Evolutionary conservation across 2,797 vertebrate species (phyloP).

Genomic region (Apogon talboti): DNA sequence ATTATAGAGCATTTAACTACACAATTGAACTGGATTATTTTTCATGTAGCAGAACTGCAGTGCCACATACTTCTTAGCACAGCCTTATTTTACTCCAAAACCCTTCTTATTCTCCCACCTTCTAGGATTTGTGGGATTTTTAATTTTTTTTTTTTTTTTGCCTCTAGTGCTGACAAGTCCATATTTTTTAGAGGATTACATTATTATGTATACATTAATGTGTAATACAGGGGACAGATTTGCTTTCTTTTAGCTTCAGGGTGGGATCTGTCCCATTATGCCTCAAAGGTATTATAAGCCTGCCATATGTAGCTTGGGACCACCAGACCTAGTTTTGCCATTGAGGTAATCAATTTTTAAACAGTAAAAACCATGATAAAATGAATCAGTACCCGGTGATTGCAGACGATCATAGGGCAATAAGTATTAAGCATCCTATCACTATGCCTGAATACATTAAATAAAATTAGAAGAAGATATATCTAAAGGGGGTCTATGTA

Average conservation of each 20-base stretch:
- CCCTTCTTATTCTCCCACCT: neutral
- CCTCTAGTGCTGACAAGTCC: neutral
- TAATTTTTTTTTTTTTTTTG: too few species aligned
- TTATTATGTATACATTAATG: constrained; percentile 5
- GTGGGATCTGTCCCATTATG: constrained; percentile 26
- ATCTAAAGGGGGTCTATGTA: too few species aligned
- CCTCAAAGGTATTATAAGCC: constrained; percentile 25
- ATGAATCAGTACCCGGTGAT: constrained; percentile 42
- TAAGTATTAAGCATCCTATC: constrained; percentile 23
- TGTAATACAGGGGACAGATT: constrained; percentile 15
- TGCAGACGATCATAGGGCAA: constrained; percentile 32
- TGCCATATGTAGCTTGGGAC: constrained; percentile 28
- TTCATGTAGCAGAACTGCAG: neutral
- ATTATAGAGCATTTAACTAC: too few species aligned
- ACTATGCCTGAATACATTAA: constrained; percentile 11
- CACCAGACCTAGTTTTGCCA: constrained; percentile 48
- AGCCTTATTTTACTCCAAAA: neutral
- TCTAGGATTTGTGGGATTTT: neutral
- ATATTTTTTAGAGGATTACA: neutral
- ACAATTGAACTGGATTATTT: neutral
- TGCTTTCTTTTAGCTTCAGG: constrained; percentile 42
- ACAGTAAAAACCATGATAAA: constrained; percentile 36
- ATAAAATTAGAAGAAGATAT: neutral
- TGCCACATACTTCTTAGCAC: neutral
- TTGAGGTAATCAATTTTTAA: constrained; percentile 49